These are phyloP conservation scores for Microplitis deprimator DNA, from an alignment of 2,888 invertebrate species.

Conservation along the genomic window DNA sequence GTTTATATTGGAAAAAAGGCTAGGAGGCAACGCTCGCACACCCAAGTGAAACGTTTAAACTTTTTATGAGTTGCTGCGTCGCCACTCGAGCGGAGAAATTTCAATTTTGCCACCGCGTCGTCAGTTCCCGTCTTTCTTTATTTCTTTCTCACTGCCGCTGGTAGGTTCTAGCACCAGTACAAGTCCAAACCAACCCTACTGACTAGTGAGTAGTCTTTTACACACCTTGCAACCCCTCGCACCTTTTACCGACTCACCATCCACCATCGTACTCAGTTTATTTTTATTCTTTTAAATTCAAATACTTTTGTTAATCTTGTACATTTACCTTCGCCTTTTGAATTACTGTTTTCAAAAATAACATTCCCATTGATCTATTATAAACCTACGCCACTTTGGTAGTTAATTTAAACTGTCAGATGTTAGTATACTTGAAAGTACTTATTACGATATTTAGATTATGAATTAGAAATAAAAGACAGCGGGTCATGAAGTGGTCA, in stretches of 20 bases:
- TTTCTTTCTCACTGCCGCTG: slow-evolving; percentile 36
- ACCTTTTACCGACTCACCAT: not conserved
- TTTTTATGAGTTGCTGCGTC: slow-evolving; percentile 71
- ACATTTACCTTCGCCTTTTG: slow-evolving; percentile 29
- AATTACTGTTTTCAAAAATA: not conserved
- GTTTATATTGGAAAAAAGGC: slow-evolving; percentile 52
- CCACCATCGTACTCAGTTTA: slow-evolving; percentile 1
- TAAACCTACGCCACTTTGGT: not conserved
- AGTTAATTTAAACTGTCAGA: not conserved
- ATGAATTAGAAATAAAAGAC: too few species aligned
- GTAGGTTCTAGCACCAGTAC: not conserved
- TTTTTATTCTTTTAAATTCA: not conserved
- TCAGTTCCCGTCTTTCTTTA: slow-evolving; percentile 46
- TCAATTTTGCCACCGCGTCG: slow-evolving; percentile 67
- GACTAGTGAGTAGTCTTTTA: slow-evolving; percentile 19
- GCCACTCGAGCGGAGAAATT: slow-evolving; percentile 70
- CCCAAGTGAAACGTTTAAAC: slow-evolving; percentile 68
- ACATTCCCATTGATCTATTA: not conserved
- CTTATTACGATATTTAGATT: too few species aligned
- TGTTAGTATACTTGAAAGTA: not conserved
- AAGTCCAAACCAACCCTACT: not conserved
- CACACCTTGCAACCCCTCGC: slow-evolving; percentile 10
- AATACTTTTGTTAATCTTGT: not conserved
- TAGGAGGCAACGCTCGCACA: slow-evolving; percentile 51
- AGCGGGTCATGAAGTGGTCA: too few species aligned